phyloP scores from a whole-genome alignment of 2,888 invertebrate genomes.

The Scelioninae gen. 1 region DNA sequence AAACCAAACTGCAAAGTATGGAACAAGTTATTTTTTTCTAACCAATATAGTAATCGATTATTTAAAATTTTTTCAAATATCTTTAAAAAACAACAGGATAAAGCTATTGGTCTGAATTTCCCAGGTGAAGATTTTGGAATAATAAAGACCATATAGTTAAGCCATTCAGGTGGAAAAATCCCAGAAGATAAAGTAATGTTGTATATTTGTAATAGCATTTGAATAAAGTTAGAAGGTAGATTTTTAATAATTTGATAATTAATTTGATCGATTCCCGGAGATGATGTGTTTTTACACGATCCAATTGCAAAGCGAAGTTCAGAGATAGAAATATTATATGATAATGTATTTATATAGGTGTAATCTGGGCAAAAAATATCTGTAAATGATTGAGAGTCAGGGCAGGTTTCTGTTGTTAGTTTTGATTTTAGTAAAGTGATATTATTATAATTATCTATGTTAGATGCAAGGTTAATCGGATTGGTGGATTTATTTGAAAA shows the following conservation, averaged over 20 bases:
- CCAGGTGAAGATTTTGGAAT: slow-evolving; percentile 10
- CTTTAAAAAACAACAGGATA: slow-evolving; percentile 11
- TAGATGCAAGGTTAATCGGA: not conserved
- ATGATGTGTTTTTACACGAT: slow-evolving; percentile 4
- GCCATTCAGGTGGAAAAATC: not conserved
- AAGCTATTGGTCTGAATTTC: slow-evolving; percentile 11
- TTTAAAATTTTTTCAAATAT: slow-evolving; percentile 11
- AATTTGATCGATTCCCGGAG: slow-evolving; percentile 36
- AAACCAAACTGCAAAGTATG: slow-evolving; percentile 6
- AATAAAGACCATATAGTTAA: slow-evolving; percentile 6
- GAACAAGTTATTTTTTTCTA: not conserved
- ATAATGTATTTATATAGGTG: not conserved
- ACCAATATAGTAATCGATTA: not conserved
- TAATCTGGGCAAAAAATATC: not conserved
- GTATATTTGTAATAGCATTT: not conserved
- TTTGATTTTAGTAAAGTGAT: not conserved
- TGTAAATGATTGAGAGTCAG: not conserved
- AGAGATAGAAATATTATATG: not conserved
- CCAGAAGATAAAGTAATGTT: not conserved
- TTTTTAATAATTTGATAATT: slow-evolving; percentile 14
- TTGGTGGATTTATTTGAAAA: not conserved
- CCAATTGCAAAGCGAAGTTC: not conserved
- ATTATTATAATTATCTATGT: not conserved
- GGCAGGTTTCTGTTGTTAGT: not conserved
- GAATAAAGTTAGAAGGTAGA: not conserved